Base-by-base conservation (phyloP, 2,113 vertebrate genomes). In the Onychostoma macrolepis region DNA sequence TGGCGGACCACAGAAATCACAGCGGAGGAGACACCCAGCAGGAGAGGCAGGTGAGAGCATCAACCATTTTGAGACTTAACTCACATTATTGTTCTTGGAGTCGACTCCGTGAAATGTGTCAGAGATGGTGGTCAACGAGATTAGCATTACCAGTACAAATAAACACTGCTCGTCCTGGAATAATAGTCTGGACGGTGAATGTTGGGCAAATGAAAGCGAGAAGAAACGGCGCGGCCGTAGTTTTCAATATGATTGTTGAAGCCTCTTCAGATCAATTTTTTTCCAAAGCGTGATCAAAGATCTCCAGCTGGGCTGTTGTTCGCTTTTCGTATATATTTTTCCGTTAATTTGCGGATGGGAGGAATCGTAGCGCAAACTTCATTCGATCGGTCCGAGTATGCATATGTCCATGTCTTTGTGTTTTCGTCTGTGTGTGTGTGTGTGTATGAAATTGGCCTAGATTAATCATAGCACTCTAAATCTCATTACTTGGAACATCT, bases 41-140 rank as follows among this genome's bases (percentile, higher is more conserved):
- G 89, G 93, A 95, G 93, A 93, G 94, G 95, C 96, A 98, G 98
- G 97, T 97, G 96, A 98, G 97, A 94, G 93, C 94, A 92, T 92
- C 93, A 90, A 93, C 94, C 95, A 93, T 95, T 95, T 94, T 95
- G 91, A 94, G 93, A 94, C 91, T 92, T 92, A 93, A 91, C 92
- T 93, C 89, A 85, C 87, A 91, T 83, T 94, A 94, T 93, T 95
- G 94, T 94, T 94, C 93, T 82, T 17, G 45, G 87, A 90, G 92
- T 94, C 92, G 93, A 92, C 91, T 93, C 92, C 86, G 87, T 86
- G 80, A 91, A 93, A 92, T 90, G 91, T 91, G 92, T 90, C 89
- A 90, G 83, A 88, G 91, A 91, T 92, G 89, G 92, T 90, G 93
- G 92, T 91, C 94, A 94, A 94, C 92, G 91, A 94, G 50, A 91